Percentiles rank a stretch among this genome's conserved stretches.
Conservation (phyloP, 2,797 vertebrate species). For the Arctocebus calabarensis region DNA sequence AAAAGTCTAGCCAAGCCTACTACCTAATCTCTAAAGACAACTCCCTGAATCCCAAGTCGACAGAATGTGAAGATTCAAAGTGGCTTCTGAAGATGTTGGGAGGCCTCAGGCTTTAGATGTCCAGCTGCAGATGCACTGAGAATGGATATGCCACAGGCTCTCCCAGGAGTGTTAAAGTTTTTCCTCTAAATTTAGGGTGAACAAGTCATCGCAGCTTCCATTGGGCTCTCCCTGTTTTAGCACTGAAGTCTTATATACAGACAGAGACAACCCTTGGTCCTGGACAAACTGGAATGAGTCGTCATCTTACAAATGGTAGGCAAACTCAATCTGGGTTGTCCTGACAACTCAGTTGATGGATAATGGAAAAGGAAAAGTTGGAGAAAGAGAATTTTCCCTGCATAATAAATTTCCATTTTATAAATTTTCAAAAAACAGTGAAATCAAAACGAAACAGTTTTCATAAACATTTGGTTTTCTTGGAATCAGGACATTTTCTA, state of each 20-base stretch:
- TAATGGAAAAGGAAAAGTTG: neutral
- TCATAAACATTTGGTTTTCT: slow-evolving; percentile 19
- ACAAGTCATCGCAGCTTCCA: neutral
- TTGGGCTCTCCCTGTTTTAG: neutral
- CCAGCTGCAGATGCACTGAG: neutral
- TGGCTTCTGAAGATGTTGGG: neutral
- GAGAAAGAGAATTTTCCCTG: neutral
- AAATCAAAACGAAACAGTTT: slow-evolving; percentile 12
- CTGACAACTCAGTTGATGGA: neutral
- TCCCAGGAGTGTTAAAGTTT: neutral
- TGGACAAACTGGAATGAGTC: neutral
- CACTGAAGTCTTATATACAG: neutral
- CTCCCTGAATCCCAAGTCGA: neutral
- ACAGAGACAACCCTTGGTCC: neutral
- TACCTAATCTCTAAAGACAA: neutral
- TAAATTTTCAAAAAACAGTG: neutral
- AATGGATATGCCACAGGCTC: neutral
- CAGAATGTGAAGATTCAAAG: neutral
- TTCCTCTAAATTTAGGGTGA: neutral
- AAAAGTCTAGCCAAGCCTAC: neutral
- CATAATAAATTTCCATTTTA: neutral
- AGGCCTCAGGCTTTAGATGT: neutral
- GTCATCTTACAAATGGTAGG: neutral
- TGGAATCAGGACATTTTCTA: neutral
- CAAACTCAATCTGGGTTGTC: neutral